A percentile compares a stretch with the other conserved stretches of the same genome.
Evolutionary conservation across 1,140 invertebrate species (phyloP).

Genomic region (Varroa destructor): DNA sequence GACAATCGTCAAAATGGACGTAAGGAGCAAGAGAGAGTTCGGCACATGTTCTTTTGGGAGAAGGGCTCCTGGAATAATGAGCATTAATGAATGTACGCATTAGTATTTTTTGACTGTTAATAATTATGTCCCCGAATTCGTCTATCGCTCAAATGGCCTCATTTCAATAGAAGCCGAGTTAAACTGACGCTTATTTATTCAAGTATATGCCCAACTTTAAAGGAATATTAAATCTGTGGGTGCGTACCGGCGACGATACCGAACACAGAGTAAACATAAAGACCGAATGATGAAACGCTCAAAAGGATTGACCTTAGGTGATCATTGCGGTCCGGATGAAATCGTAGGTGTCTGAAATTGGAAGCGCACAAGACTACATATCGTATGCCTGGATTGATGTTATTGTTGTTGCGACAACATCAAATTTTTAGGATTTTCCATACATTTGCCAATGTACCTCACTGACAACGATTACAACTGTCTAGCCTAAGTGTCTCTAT

Average conservation of each 20-base stretch:
- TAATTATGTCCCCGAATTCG: too few species aligned
- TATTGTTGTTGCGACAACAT: not conserved
- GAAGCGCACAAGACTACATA: not conserved
- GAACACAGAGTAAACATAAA: constrained; percentile 81
- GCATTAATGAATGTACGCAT: too few species aligned
- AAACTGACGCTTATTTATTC: too few species aligned
- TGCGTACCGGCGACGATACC: constrained; percentile 72
- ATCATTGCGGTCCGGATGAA: constrained; percentile 43
- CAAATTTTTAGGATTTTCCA: too few species aligned
- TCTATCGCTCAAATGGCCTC: too few species aligned
- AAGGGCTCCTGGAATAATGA: not conserved
- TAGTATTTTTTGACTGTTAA: too few species aligned
- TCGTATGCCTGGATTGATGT: not conserved
- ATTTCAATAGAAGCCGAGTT: too few species aligned
- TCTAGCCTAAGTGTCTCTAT: too few species aligned
- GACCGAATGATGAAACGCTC: constrained; percentile 74
- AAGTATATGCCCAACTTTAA: too few species aligned
- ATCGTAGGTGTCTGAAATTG: constrained; percentile 48
- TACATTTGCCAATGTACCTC: too few species aligned
- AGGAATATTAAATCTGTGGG: too few species aligned
- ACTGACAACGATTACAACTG: too few species aligned
- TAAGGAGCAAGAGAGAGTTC: constrained; percentile 74
- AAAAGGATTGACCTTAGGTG: constrained; percentile 70
- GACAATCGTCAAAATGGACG: constrained; percentile 65
- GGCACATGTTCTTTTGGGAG: constrained; percentile 49